Evolutionary conservation across 1,140 invertebrate genomes (phyloP).

Genomic region (Brachionus paranguensis): DNA sequence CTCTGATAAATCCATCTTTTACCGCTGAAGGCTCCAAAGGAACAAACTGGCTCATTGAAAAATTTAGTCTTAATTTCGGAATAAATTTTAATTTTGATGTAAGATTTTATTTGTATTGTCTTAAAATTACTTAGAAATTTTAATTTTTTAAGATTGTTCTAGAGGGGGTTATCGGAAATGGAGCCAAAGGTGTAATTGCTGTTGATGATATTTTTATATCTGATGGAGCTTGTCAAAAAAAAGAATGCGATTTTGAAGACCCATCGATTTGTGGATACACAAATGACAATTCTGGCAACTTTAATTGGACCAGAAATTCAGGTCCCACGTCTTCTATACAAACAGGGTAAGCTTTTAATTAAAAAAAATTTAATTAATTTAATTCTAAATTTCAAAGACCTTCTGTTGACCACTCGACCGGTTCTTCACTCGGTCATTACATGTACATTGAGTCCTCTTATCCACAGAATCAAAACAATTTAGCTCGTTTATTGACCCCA

Average conservation of each 20-base stretch:
- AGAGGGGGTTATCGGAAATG: constrained; percentile 45
- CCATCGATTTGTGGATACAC: constrained; percentile 9
- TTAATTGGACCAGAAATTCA: constrained; percentile 67
- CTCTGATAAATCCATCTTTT: neutral
- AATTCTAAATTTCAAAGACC: constrained; percentile 43
- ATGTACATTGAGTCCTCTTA: constrained; percentile 46
- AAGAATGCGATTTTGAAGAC: constrained; percentile 36
- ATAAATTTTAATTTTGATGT: constrained; percentile 28
- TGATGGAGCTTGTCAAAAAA: constrained; percentile 22
- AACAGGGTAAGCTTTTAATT: constrained; percentile 56
- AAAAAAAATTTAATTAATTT: constrained; percentile 57
- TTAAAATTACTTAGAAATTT: constrained; percentile 42
- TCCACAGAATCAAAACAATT: neutral
- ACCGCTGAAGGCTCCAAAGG: neutral
- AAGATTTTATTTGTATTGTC: neutral
- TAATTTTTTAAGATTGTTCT: constrained; percentile 44
- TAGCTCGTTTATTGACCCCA: constrained; percentile 11
- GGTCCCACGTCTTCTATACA: constrained; percentile 59
- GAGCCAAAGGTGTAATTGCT: constrained; percentile 40
- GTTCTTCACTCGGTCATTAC: constrained; percentile 49
- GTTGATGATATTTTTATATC: constrained; percentile 20
- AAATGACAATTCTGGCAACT: constrained; percentile 52
- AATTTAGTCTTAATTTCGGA: constrained; percentile 20
- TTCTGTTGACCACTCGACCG: constrained; percentile 48
- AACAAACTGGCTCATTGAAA: constrained; percentile 8